phyloP scores from a whole-genome alignment of 2,888 invertebrate species.

The Apamea epomidion region DNA sequence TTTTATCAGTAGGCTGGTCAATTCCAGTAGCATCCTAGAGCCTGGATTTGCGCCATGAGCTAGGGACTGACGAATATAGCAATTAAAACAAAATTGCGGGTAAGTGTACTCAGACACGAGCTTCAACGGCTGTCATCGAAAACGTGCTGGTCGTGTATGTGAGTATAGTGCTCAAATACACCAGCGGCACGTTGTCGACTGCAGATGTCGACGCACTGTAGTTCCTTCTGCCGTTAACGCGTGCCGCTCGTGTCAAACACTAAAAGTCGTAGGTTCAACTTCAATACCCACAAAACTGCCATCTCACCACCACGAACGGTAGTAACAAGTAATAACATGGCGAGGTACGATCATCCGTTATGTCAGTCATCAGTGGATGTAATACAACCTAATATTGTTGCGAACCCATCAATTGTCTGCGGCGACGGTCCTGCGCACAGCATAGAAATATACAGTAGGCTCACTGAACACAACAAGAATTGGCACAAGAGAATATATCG shows the following conservation, averaged over 20 bases:
- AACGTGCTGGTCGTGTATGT: no score
- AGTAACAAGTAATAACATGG: constrained; percentile 19
- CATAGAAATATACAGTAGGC: constrained; percentile 8
- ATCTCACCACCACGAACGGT: not conserved
- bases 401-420: constrained; percentile 44
- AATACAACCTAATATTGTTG: constrained; percentile 50
- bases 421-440: constrained; percentile 22
- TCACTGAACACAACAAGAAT: not conserved
- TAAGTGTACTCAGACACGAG: no score
- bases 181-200: no score
- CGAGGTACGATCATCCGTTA: constrained; percentile 13
- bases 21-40: no score
- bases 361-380: constrained; percentile 26
- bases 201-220: no score
- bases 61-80: no score
- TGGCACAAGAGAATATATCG: not conserved
- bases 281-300: not conserved
- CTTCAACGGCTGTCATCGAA: no score
- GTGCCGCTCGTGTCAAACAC: no score
- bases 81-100: no score
- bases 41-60: no score
- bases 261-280: not conserved
- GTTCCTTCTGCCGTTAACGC: no score
- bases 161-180: no score
- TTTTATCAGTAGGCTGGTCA: not conserved